Evolutionary conservation across 2,797 vertebrate genomes (phyloP).

Genomic region (Chaetodon trifasciatus): DNA sequence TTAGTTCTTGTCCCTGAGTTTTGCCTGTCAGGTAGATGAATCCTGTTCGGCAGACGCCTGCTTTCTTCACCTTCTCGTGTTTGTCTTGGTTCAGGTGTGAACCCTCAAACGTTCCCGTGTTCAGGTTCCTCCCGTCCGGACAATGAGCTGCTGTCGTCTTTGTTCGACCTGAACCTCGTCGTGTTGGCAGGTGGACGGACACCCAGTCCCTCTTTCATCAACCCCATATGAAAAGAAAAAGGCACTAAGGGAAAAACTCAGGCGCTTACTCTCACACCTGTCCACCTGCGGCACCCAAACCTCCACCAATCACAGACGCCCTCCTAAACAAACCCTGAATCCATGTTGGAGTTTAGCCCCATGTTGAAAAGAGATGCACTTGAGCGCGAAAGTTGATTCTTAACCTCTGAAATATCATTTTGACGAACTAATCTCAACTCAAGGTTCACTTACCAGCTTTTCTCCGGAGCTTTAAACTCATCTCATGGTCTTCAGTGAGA

Average conservation of each 20-base stretch:
- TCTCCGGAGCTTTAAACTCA: neutral
- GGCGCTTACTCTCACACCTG: conserved; percentile 38
- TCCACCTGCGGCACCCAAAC: conserved; percentile 15
- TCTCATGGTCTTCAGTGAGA: neutral
- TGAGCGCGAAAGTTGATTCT: conserved; percentile 1
- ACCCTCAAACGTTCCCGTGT: too few species aligned
- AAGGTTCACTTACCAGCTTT: neutral
- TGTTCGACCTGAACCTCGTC: neutral
- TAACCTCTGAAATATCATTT: neutral
- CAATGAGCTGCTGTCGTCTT: neutral
- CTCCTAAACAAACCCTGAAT: neutral
- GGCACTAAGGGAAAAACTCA: conserved; percentile 55
- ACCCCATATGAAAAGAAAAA: conserved; percentile 53
- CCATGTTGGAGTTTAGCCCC: conserved; percentile 4
- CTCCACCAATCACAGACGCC: neutral
- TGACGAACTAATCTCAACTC: neutral
- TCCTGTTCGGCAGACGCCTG: too few species aligned
- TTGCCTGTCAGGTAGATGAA: neutral
- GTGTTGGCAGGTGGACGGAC: conserved; percentile 15
- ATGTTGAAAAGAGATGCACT: conserved; percentile 31
- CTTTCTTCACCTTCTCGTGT: too few species aligned
- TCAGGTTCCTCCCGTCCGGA: neutral
- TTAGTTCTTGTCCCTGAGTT: neutral
- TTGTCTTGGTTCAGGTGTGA: neutral
- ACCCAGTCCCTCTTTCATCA: conserved; percentile 1